A percentile compares a stretch with the other conserved stretches of the same genome.
phyloP scores from a whole-genome alignment of 2,888 invertebrate species.

The Leucophenga montana region DNA sequence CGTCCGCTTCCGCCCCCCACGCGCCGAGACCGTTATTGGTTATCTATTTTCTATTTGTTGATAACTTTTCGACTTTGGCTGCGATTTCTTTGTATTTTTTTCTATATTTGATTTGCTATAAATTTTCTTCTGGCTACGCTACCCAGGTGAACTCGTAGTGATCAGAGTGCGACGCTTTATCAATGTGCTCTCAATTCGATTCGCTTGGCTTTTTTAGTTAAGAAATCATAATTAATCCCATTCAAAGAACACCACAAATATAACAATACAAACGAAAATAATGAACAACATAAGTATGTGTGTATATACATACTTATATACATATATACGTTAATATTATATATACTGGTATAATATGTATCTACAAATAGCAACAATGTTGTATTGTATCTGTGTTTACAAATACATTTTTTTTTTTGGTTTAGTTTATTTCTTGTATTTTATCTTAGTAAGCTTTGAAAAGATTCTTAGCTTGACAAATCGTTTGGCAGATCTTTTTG shows the following conservation, averaged over 20 bases:
- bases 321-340: conserved; percentile 34
- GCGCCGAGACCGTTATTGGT: not conserved
- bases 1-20: too few relatives aligned
- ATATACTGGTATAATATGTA: too few relatives aligned
- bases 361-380: too few relatives aligned
- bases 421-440: too few relatives aligned
- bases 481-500: too few relatives aligned
- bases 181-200: conserved; percentile 44
- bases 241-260: conserved; percentile 33
- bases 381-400: conserved; percentile 49
- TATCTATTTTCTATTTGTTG: conserved; percentile 15
- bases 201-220: too few relatives aligned
- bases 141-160: not conserved
- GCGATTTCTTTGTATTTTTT: too few relatives aligned
- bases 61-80: conserved; percentile 21
- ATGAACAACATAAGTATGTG: conserved; percentile 4
- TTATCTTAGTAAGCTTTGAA: conserved; percentile 27
- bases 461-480: too few relatives aligned
- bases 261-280: conserved; percentile 60
- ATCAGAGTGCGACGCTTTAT: conserved; percentile 44
- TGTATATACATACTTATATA: conserved; percentile 13
- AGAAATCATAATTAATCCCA: too few relatives aligned
- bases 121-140: too few relatives aligned
- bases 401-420: conserved; percentile 53
- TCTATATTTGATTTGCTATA: too few relatives aligned